Percentiles rank a stretch among this genome's conserved stretches.
Evolutionary conservation across 2,888 invertebrate genomes (phyloP).

Genomic region (Chironomus tentans): DNA sequence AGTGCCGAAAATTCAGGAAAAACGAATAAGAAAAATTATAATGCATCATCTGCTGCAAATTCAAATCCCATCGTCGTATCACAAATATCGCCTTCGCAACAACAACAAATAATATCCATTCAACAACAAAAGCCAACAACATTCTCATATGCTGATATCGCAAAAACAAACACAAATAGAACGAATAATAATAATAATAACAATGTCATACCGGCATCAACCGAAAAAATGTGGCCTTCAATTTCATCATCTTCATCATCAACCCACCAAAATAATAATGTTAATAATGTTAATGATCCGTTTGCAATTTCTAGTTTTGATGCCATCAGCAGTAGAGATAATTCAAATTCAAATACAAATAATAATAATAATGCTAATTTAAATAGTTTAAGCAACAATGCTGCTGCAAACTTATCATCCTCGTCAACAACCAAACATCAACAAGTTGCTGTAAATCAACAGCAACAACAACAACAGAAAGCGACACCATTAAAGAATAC

Average conservation of each 20-base stretch:
- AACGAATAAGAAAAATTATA: neutral
- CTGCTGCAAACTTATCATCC: neutral
- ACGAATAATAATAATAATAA: neutral
- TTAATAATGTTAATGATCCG: neutral
- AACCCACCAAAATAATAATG: neutral
- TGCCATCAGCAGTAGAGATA: neutral
- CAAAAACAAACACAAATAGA: slow-evolving; percentile 45
- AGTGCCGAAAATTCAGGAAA: slow-evolving; percentile 5
- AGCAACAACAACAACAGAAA: neutral
- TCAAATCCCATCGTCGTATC: neutral
- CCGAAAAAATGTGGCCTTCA: slow-evolving; percentile 31
- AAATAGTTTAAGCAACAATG: neutral
- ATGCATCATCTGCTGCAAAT: neutral
- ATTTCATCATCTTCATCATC: slow-evolving; percentile 29
- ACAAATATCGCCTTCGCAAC: slow-evolving; percentile 5
- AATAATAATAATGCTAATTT: neutral
- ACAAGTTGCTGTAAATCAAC: neutral
- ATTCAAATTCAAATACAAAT: neutral
- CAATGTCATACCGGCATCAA: slow-evolving; percentile 16
- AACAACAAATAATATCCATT: slow-evolving; percentile 30
- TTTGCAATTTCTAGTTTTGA: slow-evolving; percentile 9
- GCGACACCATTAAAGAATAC: neutral
- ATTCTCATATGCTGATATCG: slow-evolving; percentile 76
- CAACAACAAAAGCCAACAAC: slow-evolving; percentile 42
- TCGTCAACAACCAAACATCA: slow-evolving; percentile 27